phyloP scores from a whole-genome alignment of 2,888 invertebrate genomes.

The Oscheius sp. region DNA sequence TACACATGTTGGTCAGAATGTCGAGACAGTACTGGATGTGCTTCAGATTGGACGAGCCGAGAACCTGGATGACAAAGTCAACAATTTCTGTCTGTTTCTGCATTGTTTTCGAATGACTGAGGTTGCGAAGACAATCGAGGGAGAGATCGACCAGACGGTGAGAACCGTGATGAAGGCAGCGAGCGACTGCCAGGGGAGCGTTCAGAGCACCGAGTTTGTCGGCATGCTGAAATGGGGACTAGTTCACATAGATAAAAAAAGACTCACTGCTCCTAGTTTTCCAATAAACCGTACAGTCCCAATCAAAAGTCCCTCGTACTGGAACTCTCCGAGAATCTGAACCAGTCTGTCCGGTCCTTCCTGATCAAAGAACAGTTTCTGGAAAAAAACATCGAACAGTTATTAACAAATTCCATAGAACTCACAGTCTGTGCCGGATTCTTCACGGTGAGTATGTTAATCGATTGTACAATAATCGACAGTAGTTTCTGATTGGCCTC shows the following conservation, averaged over 20 bases:
- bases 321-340: constrained; percentile 46
- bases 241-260: not conserved
- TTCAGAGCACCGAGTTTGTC: constrained; percentile 42
- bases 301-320: constrained; percentile 64
- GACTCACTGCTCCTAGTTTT: constrained; percentile 8
- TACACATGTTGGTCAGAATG: constrained; percentile 64
- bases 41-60: constrained; percentile 45
- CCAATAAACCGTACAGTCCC: constrained; percentile 57
- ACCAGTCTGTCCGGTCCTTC: constrained; percentile 51
- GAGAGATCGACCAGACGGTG: constrained; percentile 54
- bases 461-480: constrained; percentile 66
- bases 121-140: constrained; percentile 58
- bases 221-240: constrained; percentile 40
- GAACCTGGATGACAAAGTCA: constrained; percentile 42
- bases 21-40: constrained; percentile 55
- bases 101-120: constrained; percentile 53
- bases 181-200: constrained; percentile 44
- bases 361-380: constrained; percentile 43
- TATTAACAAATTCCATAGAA: not conserved
- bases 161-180: constrained; percentile 50
- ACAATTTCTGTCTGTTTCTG: constrained; percentile 44
- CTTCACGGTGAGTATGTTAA: constrained; percentile 60
- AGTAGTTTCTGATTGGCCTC: constrained; percentile 68
- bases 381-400: constrained; percentile 8
- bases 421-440: constrained; percentile 59